Evolutionary conservation across 2,888 invertebrate genomes (phyloP).

Genomic region (Noctua janthina): DNA sequence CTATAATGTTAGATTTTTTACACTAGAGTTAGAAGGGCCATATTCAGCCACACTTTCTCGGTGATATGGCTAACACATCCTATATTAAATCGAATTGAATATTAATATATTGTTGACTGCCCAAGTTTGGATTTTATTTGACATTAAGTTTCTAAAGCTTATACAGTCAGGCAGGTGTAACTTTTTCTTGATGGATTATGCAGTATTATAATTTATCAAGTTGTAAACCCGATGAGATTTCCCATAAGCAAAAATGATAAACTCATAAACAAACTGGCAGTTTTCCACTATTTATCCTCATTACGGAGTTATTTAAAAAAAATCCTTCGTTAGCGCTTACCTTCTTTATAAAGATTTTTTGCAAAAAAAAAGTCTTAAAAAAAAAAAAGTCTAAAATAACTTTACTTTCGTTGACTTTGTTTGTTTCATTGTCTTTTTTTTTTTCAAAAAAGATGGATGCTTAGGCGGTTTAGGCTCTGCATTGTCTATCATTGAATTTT

Average conservation of each 20-base stretch:
- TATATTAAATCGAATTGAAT: conserved; percentile 47
- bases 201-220: neutral
- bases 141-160: conserved; percentile 46
- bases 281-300: neutral
- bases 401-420: too few species aligned
- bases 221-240: neutral
- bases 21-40: conserved; percentile 13
- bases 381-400: too few species aligned
- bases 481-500: neutral
- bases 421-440: too few species aligned
- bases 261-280: neutral
- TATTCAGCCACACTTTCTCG: conserved; percentile 27
- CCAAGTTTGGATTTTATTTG: conserved; percentile 35
- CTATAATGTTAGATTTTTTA: conserved; percentile 37
- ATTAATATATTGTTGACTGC: conserved; percentile 48
- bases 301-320: neutral
- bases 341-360: neutral
- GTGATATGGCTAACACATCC: conserved; percentile 41
- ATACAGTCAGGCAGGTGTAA: conserved; percentile 8
- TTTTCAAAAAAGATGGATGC: neutral
- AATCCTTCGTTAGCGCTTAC: neutral
- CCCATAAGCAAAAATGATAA: neutral
- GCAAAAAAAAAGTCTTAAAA: too few species aligned
- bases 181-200: conserved; percentile 42
- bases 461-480: neutral